Base-by-base conservation (phyloP, 2,797 vertebrate genomes). In the Sebastes itinus region DNA sequence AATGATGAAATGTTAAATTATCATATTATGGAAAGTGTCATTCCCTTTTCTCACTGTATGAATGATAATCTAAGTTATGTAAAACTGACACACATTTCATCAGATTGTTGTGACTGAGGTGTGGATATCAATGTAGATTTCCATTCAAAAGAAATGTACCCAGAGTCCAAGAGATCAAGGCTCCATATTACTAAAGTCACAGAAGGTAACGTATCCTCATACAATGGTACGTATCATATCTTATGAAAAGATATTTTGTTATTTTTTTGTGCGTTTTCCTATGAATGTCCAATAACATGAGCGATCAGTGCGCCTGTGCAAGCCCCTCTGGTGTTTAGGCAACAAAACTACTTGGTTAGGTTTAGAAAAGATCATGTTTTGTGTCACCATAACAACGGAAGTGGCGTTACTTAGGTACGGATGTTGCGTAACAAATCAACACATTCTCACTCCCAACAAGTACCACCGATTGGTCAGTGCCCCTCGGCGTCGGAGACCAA, bases 321-420 rank as follows among this genome's bases (percentile, higher is more conserved):
- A 20, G 18, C 7, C 46, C 46, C 0, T 49, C 46, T 8, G 46
- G 46, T 49, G 16, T 49, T 20, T 49, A 49, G 3, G 18, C 7
- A 49, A 49, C 16, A 46, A 4, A 49, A 20, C 46, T 49, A 49
- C 46, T 49, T 49, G 46, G 46, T 49, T 0, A 49, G 46, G 46
- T 49, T 49, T 20, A 18, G 46, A 49, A 49, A 49, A 49, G 46
- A 20, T 49, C 46, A 20, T 49, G 18, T 49, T 54, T 54, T 54
- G 18, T n/a, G 49, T 54, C 1, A 54, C 1, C 18, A 54, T n/a
- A 54, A 22, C 49, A 0, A 54, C 4, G 1, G 8, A 49, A 49
- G 3, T 18, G 18, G 3, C 0, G 2, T 52, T n/a, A 52, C 20
- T 52, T n/a, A 52, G 0, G 49, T 52, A n/a, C 2, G 1, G 49